phyloP scores from a whole-genome alignment of 1,140 invertebrate species.

The Cydia amplana region DNA sequence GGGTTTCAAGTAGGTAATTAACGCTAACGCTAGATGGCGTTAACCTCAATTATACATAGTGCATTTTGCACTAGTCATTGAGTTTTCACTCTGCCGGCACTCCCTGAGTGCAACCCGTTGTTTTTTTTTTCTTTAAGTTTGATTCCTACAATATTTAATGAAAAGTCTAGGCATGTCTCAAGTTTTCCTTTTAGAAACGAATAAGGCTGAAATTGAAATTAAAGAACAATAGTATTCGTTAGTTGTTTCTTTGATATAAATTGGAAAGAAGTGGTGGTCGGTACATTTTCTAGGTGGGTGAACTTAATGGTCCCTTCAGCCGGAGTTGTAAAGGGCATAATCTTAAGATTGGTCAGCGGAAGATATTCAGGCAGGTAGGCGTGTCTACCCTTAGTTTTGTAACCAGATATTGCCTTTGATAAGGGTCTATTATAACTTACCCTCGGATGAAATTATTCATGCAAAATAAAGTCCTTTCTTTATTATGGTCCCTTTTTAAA shows the following conservation, averaged over 20 bases:
- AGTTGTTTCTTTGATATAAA: not conserved
- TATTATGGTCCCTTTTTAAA: slow-evolving; percentile 31
- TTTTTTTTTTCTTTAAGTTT: no score
- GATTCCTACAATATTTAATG: no score
- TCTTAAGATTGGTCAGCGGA: slow-evolving; percentile 31
- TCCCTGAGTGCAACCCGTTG: no score
- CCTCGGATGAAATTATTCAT: slow-evolving; percentile 38
- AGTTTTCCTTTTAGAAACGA: no score
- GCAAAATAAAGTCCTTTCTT: slow-evolving; percentile 38
- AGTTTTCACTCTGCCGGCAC: no score
- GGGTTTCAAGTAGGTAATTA: no score
- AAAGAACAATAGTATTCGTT: not conserved
- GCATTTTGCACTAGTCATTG: no score
- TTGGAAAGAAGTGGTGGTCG: not conserved
- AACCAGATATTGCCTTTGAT: slow-evolving; percentile 42
- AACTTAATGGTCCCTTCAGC: slow-evolving; percentile 5
- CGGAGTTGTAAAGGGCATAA: slow-evolving; percentile 3
- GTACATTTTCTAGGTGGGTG: slow-evolving; percentile 1
- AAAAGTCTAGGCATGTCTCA: no score
- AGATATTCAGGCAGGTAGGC: slow-evolving; percentile 25
- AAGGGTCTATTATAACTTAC: slow-evolving; percentile 37
- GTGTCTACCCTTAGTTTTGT: slow-evolving; percentile 36
- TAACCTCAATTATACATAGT: no score
- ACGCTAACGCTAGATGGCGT: no score
- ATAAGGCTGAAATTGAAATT: not conserved